A percentile compares a stretch with the other conserved stretches of the same genome.
phyloP scores from a whole-genome alignment of 2,888 invertebrate species.

The Cheilosia variabilis region DNA sequence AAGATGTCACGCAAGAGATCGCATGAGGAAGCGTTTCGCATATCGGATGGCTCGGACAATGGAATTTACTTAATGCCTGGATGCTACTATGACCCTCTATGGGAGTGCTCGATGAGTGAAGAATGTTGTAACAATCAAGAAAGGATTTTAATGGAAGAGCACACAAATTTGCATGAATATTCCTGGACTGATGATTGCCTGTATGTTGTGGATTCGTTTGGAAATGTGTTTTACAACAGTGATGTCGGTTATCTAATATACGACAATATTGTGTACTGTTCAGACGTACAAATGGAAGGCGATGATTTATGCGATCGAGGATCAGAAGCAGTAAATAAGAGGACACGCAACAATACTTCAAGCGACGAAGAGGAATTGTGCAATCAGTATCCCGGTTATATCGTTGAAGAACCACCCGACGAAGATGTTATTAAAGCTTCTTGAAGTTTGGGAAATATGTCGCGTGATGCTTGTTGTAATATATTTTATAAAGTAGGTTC shows the following conservation, averaged over 20 bases:
- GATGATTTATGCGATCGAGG: constrained; percentile 47
- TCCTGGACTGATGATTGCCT: background rate
- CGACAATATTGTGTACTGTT: constrained; percentile 26
- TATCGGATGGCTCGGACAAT: background rate
- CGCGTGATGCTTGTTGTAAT: too few relatives aligned
- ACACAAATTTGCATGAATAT: background rate
- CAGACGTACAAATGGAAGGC: constrained; percentile 13
- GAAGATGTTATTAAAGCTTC: constrained; percentile 52
- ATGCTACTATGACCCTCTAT: constrained; percentile 76
- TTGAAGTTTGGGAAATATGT: background rate
- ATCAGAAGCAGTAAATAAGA: constrained; percentile 9
- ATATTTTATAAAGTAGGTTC: too few relatives aligned
- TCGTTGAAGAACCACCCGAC: constrained; percentile 80
- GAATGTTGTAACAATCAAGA: background rate
- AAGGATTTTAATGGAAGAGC: background rate
- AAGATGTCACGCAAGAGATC: constrained; percentile 60
- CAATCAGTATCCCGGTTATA: constrained; percentile 76
- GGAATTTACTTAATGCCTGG: constrained; percentile 78
- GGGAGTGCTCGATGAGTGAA: background rate
- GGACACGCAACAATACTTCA: constrained; percentile 29
- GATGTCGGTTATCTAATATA: constrained; percentile 15
- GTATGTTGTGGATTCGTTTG: constrained; percentile 75
- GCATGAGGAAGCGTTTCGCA: constrained; percentile 19
- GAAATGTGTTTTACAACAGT: constrained; percentile 76
- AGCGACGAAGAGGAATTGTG: constrained; percentile 76